These are phyloP conservation scores for Thereva nobilitata DNA, from an alignment of 2,888 invertebrate genomes.

Conservation along the genomic window DNA sequence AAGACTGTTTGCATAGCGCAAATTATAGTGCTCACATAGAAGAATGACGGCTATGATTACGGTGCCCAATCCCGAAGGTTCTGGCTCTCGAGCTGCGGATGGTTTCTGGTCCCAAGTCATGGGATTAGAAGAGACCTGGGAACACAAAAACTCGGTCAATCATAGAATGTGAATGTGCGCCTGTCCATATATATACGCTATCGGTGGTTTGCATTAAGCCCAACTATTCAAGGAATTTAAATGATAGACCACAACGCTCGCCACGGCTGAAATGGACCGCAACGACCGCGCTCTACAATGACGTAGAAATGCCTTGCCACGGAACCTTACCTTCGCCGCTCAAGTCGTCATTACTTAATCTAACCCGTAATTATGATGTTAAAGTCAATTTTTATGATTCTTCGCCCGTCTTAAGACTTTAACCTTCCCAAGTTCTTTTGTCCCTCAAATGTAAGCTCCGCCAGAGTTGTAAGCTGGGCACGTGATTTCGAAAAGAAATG, in stretches of 20 bases:
- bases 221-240: constrained; percentile 28
- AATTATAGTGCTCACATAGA: constrained; percentile 15
- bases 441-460: background rate
- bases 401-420: background rate
- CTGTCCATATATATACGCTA: background rate
- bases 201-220: background rate
- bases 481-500: constrained; percentile 15
- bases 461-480: constrained; percentile 5
- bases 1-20: constrained; percentile 25
- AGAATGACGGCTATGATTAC: background rate
- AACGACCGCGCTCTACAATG: background rate
- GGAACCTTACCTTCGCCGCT: constrained; percentile 15
- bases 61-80: background rate
- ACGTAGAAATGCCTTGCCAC: constrained; percentile 8
- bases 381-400: constrained; percentile 19
- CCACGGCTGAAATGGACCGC: background rate
- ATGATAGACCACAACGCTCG: constrained; percentile 7
- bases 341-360: constrained; percentile 24
- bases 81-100: no score
- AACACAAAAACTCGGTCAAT: background rate
- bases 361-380: constrained; percentile 37
- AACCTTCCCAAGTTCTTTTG: background rate
- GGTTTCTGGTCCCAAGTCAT: no score
- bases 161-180: no score
- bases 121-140: no score